Evolutionary conservation across 2,888 invertebrate genomes (phyloP).

Genomic region (Leucozona laternaria): DNA sequence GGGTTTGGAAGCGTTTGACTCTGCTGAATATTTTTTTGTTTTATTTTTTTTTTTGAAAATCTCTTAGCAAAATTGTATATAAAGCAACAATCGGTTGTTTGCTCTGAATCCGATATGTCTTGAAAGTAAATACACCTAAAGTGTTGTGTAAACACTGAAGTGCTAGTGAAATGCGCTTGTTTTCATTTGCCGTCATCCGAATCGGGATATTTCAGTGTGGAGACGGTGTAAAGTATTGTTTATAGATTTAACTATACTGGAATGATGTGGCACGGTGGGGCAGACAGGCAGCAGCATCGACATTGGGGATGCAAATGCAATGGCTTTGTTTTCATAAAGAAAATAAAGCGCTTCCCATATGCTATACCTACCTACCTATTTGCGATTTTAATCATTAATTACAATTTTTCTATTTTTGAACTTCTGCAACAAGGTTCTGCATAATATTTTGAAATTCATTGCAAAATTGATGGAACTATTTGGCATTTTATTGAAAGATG

Average conservation of each 20-base stretch:
- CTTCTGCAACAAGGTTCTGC: not conserved
- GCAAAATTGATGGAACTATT: not conserved
- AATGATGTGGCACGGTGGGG: not conserved
- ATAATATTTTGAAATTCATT: conserved; percentile 14
- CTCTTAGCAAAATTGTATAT: conserved; percentile 17
- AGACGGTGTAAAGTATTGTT: conserved; percentile 57
- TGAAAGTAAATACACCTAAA: conserved; percentile 65
- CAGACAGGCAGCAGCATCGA: not conserved
- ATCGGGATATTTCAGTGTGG: conserved; percentile 34
- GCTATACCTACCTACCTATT: too few species aligned
- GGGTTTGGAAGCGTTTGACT: not conserved
- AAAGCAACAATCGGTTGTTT: conserved; percentile 54
- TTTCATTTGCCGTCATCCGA: conserved; percentile 38
- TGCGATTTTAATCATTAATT: conserved; percentile 2
- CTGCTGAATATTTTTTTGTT: not conserved
- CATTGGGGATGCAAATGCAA: conserved; percentile 8
- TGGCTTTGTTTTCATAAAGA: conserved; percentile 24
- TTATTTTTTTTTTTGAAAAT: not conserved
- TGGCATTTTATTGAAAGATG: conserved; percentile 8
- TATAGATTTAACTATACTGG: conserved; percentile 19
- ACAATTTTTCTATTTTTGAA: conserved; percentile 20
- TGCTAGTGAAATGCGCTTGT: conserved; percentile 62
- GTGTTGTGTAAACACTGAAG: conserved; percentile 67
- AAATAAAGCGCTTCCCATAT: conserved; percentile 9
- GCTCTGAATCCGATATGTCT: conserved; percentile 61